Conservation (phyloP, 2,888 invertebrate species). For the Cantharis rustica region DNA sequence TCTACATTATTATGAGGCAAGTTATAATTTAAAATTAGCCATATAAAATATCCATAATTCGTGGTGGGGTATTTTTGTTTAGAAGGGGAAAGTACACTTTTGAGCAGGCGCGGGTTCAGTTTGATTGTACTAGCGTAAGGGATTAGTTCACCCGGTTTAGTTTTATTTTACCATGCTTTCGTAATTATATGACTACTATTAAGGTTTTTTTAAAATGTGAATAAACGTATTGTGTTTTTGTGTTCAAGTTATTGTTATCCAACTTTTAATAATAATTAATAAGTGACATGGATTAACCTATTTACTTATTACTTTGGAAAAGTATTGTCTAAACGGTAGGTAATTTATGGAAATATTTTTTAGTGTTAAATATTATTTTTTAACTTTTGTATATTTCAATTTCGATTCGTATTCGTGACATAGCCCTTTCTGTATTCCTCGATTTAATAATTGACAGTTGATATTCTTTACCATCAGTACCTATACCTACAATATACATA, state of each 20-base stretch:
- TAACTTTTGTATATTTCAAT: not conserved
- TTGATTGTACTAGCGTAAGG: constrained; percentile 29
- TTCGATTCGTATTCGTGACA: not conserved
- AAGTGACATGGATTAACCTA: not conserved
- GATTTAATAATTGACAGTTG: not conserved
- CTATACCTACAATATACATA: not conserved
- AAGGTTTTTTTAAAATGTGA: not conserved
- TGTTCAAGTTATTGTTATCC: not conserved
- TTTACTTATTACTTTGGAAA: not conserved
- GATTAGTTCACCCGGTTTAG: constrained; percentile 24
- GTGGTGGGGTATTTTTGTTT: constrained; percentile 38
- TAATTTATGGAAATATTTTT: not conserved
- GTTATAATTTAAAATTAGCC: constrained; percentile 37
- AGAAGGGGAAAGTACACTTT: constrained; percentile 34
- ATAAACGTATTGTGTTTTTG: not conserved
- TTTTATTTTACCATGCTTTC: constrained; percentile 8
- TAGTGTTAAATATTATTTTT: not conserved
- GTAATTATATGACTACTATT: not conserved
- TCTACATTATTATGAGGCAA: constrained; percentile 15
- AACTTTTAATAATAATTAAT: not conserved
- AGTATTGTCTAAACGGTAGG: not conserved
- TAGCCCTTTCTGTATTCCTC: not conserved
- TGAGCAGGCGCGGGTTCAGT: constrained; percentile 41
- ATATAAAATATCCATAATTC: constrained; percentile 40
- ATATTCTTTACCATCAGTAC: not conserved